These are phyloP conservation scores for Apodemia hepburni DNA, from an alignment of 2,888 invertebrate species.

Conservation along the genomic window DNA sequence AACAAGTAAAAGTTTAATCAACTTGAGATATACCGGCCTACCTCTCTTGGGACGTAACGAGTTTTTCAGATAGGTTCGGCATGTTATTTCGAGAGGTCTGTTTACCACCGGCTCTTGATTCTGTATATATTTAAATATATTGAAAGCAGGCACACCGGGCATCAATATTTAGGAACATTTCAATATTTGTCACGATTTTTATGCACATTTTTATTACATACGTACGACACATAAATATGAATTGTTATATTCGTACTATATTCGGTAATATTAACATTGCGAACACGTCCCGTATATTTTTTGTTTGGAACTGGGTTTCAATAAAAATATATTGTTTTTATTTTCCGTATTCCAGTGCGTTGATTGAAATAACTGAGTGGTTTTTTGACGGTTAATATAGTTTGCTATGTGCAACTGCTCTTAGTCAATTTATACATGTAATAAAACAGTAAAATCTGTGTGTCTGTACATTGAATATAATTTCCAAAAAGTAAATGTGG, in stretches of 20 bases:
- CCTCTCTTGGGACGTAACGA: constrained; percentile 43
- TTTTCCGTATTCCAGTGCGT: background rate
- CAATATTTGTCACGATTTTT: constrained; percentile 9
- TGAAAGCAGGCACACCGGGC: constrained; percentile 24
- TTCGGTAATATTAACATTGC: constrained; percentile 2
- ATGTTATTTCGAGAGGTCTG: constrained; percentile 48
- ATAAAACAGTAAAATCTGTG: too few species aligned
- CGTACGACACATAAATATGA: constrained; percentile 18
- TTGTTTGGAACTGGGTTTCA: constrained; percentile 1
- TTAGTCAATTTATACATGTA: too few species aligned
- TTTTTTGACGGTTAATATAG: background rate
- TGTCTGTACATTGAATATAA: too few species aligned
- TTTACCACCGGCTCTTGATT: constrained; percentile 44
- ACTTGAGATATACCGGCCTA: constrained; percentile 4
- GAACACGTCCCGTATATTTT: background rate
- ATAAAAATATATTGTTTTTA: constrained; percentile 7
- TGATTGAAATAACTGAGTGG: background rate
- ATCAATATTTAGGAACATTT: constrained; percentile 12
- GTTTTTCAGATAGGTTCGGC: constrained; percentile 46
- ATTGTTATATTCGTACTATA: constrained; percentile 17
- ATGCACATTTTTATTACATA: constrained; percentile 18
- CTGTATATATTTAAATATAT: constrained; percentile 58
- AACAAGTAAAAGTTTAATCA: constrained; percentile 15
- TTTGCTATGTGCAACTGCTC: background rate
- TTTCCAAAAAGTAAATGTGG: too few species aligned